These are phyloP conservation scores for Antennarius maculatus DNA, from an alignment of 2,797 vertebrate species.

Conservation along the genomic window DNA sequence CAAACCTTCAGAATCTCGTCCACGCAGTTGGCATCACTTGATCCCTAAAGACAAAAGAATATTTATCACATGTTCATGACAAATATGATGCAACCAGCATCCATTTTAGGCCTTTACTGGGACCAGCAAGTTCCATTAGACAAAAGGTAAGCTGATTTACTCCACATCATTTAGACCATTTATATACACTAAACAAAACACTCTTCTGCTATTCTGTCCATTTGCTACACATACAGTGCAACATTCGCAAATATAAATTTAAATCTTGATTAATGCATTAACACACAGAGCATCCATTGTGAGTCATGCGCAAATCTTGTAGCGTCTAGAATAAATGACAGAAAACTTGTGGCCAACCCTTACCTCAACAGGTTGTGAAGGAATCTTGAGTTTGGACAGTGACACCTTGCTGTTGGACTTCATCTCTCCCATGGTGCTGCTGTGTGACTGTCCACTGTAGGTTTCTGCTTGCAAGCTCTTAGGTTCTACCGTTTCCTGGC, in stretches of 20 bases:
- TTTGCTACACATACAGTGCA: neutral
- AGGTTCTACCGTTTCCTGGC: conserved; percentile 95
- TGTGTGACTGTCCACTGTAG: conserved; percentile 89
- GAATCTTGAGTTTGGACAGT: conserved; percentile 97
- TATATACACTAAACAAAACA: conserved; percentile 11
- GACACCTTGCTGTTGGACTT: conserved; percentile 94
- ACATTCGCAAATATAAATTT: neutral
- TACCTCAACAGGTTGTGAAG: conserved; percentile 93
- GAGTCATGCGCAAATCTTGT: neutral
- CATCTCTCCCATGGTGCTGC: conserved; percentile 89
- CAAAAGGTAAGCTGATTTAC: conserved; percentile 22
- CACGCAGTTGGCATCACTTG: conserved; percentile 95
- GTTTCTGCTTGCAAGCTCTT: conserved; percentile 91
- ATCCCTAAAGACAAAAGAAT: conserved; percentile 82
- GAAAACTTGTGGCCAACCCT: conserved; percentile 34
- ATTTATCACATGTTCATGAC: conserved; percentile 42
- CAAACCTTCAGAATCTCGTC: conserved; percentile 99
- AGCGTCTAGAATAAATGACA: neutral
- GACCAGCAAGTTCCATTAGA: conserved; percentile 21
- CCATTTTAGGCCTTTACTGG: conserved; percentile 50
- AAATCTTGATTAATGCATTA: neutral
- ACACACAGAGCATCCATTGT: neutral
- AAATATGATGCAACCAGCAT: conserved; percentile 30
- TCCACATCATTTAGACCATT: conserved; percentile 4
- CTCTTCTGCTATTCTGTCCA: neutral